Percentiles rank a stretch among this genome's conserved stretches.
phyloP scores from a whole-genome alignment of 1,140 invertebrate genomes.

The Melipona quadrifasciata region DNA sequence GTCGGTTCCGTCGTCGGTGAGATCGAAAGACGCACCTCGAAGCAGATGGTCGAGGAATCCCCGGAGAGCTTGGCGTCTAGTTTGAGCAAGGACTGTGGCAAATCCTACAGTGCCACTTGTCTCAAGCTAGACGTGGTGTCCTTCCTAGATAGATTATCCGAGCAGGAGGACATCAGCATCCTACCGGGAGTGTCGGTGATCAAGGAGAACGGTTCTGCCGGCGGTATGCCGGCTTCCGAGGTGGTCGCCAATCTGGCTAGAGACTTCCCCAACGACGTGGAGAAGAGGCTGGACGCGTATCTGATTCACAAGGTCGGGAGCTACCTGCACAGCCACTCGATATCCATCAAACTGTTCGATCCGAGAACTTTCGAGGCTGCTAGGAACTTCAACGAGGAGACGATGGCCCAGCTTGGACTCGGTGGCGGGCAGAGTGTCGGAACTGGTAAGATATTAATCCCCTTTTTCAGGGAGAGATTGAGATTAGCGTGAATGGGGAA shows the following conservation, averaged over 20 bases:
- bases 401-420: slow-evolving; percentile 73
- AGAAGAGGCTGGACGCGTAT: slow-evolving; percentile 89
- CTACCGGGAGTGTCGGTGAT: slow-evolving; percentile 88
- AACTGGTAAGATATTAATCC: slow-evolving; percentile 64
- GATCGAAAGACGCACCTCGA: slow-evolving; percentile 72
- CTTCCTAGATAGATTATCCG: slow-evolving; percentile 87
- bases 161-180: slow-evolving; percentile 85
- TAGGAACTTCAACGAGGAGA: slow-evolving; percentile 78
- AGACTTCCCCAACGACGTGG: slow-evolving; percentile 88
- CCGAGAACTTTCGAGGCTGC: slow-evolving; percentile 84
- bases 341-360: slow-evolving; percentile 88
- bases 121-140: slow-evolving; percentile 91
- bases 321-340: slow-evolving; percentile 87
- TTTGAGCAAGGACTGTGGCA: slow-evolving; percentile 85
- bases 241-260: slow-evolving; percentile 88
- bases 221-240: slow-evolving; percentile 83
- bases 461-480: not conserved
- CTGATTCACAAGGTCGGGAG: slow-evolving; percentile 87
- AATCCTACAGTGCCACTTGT: slow-evolving; percentile 88
- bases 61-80: slow-evolving; percentile 63
- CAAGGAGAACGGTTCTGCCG: slow-evolving; percentile 84
- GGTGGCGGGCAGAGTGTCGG: slow-evolving; percentile 60
- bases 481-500: not conserved
- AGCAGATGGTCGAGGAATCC: slow-evolving; percentile 73
- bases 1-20: slow-evolving; percentile 64